Evolutionary conservation across 2,797 vertebrate genomes (phyloP).

Genomic region (Siniperca undulata): DNA sequence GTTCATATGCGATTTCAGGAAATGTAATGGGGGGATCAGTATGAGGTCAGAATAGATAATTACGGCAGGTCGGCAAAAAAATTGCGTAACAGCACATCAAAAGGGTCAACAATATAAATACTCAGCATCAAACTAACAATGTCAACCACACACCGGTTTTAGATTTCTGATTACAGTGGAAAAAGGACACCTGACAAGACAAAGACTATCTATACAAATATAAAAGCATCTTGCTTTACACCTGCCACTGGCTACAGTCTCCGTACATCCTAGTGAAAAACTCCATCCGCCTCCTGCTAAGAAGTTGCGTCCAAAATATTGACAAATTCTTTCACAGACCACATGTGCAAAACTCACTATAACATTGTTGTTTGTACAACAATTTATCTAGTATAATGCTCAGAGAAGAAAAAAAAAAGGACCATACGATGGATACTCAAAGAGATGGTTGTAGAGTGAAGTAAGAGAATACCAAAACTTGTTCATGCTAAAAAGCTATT

Average conservation of each 20-base stretch:
- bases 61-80: no score
- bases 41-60: no score
- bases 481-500: not conserved
- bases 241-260: not conserved
- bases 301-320: conserved; percentile 10
- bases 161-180: not conserved
- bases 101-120: no score
- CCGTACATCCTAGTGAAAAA: not conserved
- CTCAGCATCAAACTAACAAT: no score
- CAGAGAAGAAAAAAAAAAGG: not conserved
- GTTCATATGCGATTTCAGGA: no score
- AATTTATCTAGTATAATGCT: not conserved
- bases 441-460: not conserved
- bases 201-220: not conserved
- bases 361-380: conserved; percentile 21
- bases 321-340: conserved; percentile 16
- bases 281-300: not conserved
- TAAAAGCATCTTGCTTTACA: not conserved
- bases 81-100: no score
- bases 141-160: not conserved
- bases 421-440: not conserved
- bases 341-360: not conserved
- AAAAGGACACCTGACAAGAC: not conserved
- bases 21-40: no score
- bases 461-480: not conserved